Conservation (phyloP, 2,113 vertebrate species). For the Seriola aureovittata region DNA sequence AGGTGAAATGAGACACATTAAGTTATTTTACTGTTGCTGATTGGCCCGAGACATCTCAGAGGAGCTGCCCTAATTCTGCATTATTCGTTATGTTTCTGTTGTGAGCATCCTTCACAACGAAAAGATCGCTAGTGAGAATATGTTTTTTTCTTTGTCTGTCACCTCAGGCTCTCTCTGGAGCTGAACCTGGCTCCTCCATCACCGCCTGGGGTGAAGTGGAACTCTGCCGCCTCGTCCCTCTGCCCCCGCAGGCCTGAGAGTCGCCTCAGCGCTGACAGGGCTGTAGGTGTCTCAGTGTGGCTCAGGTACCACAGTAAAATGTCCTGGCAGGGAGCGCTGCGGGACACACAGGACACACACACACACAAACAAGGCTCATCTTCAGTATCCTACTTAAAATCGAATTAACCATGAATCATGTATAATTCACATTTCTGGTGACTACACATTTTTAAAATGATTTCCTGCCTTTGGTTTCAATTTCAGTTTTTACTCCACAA, state of each 20-base stretch:
- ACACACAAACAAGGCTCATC: not conserved
- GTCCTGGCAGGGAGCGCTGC: constrained; percentile 91
- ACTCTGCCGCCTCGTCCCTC: constrained; percentile 62
- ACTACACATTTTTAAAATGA: not conserved
- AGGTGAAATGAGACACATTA: not conserved
- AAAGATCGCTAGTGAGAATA: not conserved
- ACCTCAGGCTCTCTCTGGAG: constrained; percentile 85
- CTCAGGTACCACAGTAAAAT: constrained; percentile 92
- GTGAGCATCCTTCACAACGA: not conserved
- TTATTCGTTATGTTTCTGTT: not conserved
- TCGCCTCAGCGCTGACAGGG: constrained; percentile 81
- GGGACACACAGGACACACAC: constrained; percentile 24
- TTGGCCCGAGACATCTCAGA: not conserved
- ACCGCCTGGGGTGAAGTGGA: constrained; percentile 85
- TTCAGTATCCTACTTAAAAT: not conserved
- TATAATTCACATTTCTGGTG: not conserved
- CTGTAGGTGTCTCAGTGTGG: constrained; percentile 77
- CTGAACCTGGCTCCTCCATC: constrained; percentile 86
- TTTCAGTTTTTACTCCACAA: too few species aligned
- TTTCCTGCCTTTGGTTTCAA: not conserved
- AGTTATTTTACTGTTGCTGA: not conserved
- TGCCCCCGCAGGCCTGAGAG: constrained; percentile 81
- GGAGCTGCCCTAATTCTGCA: not conserved
- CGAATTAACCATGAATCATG: too few species aligned
- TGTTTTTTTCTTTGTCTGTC: not conserved